Percentiles rank a stretch among this genome's conserved stretches.
Conservation (phyloP, 2,888 invertebrate species). For the Nipponacmea schrenckii region DNA sequence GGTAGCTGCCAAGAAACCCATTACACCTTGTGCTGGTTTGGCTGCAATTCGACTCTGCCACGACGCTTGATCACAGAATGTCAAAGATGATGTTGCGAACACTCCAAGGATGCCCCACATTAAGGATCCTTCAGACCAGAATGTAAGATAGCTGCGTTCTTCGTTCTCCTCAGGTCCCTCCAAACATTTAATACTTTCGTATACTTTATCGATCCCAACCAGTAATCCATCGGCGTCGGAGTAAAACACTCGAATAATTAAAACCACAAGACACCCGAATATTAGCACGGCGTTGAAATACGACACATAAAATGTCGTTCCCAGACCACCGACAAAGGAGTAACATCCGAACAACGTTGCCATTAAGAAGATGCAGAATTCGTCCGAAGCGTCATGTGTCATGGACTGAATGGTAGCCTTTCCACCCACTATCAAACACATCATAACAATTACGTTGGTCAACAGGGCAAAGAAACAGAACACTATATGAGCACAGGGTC, state of each 20-base stretch:
- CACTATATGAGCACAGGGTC: constrained; percentile 49
- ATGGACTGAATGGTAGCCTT: constrained; percentile 48
- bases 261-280: constrained; percentile 44
- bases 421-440: constrained; percentile 52
- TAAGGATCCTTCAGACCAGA: constrained; percentile 48
- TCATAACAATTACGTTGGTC: constrained; percentile 54
- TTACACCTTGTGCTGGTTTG: constrained; percentile 58
- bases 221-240: constrained; percentile 25
- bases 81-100: constrained; percentile 49
- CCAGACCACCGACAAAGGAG: constrained; percentile 56
- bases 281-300: constrained; percentile 59
- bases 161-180: constrained; percentile 45
- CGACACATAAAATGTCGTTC: constrained; percentile 63
- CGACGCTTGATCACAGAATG: constrained; percentile 57
- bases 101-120: constrained; percentile 50
- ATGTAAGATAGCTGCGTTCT: constrained; percentile 48
- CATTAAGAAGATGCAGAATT: constrained; percentile 55
- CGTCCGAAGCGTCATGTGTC: constrained; percentile 49
- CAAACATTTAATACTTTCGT: constrained; percentile 41
- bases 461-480: constrained; percentile 54
- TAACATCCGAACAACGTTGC: constrained; percentile 56
- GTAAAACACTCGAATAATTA: constrained; percentile 49
- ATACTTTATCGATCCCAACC: constrained; percentile 43
- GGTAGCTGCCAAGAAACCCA: constrained; percentile 60
- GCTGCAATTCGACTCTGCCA: constrained; percentile 65